These are phyloP conservation scores for Arge pagana DNA, from an alignment of 2,888 invertebrate genomes.

Conservation along the genomic window DNA sequence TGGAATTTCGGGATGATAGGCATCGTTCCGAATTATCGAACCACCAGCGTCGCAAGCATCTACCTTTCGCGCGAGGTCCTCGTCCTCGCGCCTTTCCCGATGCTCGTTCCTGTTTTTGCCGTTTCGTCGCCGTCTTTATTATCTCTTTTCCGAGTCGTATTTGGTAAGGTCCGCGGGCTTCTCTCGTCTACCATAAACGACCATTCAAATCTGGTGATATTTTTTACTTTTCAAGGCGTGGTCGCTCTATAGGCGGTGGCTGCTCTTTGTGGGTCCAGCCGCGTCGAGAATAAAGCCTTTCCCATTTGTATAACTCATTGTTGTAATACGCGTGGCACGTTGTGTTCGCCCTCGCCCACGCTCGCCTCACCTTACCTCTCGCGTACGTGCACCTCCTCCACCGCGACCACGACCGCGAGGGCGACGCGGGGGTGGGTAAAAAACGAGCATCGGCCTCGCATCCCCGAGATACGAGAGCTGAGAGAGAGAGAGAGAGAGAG, in stretches of 20 bases:
- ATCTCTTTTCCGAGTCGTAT: too few relatives aligned
- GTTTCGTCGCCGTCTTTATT: too few relatives aligned
- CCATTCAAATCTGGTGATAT: slow-evolving; percentile 1
- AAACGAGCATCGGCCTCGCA: neutral
- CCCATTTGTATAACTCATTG: slow-evolving; percentile 45
- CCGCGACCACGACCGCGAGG: neutral
- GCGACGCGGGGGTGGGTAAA: too few relatives aligned
- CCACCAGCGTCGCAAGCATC: too few relatives aligned
- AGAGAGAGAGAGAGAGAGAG: too few relatives aligned
- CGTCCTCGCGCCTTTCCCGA: too few relatives aligned
- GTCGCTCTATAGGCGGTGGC: slow-evolving; percentile 6
- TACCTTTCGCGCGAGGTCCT: too few relatives aligned
- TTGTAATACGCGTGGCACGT: slow-evolving; percentile 35
- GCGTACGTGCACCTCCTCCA: neutral
- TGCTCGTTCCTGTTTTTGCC: too few relatives aligned
- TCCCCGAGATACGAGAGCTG: neutral
- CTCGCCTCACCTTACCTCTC: neutral
- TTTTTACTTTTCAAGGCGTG: neutral
- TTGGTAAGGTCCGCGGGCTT: too few relatives aligned
- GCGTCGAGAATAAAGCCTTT: slow-evolving; percentile 30
- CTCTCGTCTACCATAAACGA: too few relatives aligned
- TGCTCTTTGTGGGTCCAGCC: slow-evolving; percentile 14
- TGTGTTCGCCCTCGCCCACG: slow-evolving; percentile 34
- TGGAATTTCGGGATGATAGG: too few relatives aligned
- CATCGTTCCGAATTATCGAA: too few relatives aligned